Evolutionary conservation across 2,113 vertebrate species (phyloP), one percentile per base, ranked within the genome.

Genomic region (Salminus brasiliensis): DNA sequence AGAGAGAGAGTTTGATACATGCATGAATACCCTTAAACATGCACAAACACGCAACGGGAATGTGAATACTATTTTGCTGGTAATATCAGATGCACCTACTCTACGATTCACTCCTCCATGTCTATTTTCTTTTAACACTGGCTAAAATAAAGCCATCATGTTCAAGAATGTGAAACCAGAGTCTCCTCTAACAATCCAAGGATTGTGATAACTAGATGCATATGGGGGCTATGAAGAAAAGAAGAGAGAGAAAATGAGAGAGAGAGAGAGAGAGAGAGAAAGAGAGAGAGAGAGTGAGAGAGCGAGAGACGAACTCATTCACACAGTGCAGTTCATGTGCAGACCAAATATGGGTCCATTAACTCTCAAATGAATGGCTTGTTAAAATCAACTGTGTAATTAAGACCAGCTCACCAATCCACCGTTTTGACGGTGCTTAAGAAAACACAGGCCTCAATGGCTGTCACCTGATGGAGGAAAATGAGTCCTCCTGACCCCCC

Each of bases 181-280:
- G 81, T 88, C 87, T 82, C 83, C 60, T 78, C 87, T 88, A 83
- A 84, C 73, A 77, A 88, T 87, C 63, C 81, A 67, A 70, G 80
- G 83, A 86, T 83, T 86, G 72, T 81, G 88, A 90, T 92, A 91
- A 90, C 86, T 86, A 84, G 81, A 89, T 82, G 88, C 88, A 91
- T 85, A 86, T 92, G 90, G 84, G 76, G 72, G 43, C 43, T 16
- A 47, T 18, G 29, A 74, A 78, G 12, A 47, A 11, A 47, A 11
- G 12, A 11, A 47, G 45, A 29, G 57, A 47, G 30, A 60, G 8
- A 8, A 39, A 63, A 67, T 81, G 78, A 81, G 79, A 47, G 45
- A 78, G 45, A 47, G 45, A 47, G 45, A 47, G 69, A 76, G 81
- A 62, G 39, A 52, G 27, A 69, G 27, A 21, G 34, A 29, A 25